Percentiles rank a stretch among this genome's conserved stretches.
Conservation (phyloP, 2,888 invertebrate genomes). For the Drosophila greeni region DNA sequence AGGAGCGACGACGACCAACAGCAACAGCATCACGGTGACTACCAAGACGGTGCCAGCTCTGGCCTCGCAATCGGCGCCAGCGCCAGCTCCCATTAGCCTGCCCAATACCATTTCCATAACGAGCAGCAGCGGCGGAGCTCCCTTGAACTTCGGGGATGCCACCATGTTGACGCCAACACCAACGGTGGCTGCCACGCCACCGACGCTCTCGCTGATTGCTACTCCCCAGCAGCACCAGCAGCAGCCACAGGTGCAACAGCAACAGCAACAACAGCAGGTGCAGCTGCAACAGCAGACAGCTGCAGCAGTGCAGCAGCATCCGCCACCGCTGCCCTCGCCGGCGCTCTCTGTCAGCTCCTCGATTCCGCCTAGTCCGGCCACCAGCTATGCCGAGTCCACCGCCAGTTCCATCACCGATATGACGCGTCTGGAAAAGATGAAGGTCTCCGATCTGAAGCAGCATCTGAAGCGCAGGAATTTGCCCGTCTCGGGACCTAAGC, state of each 20-base stretch:
- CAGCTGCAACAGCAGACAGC: conserved; percentile 15
- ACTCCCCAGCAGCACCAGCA: conserved; percentile 47
- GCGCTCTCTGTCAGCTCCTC: conserved; percentile 80
- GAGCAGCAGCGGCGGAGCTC: conserved; percentile 46
- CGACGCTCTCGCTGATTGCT: conserved; percentile 69
- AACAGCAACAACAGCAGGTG: conserved; percentile 25
- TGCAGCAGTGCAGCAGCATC: conserved; percentile 59
- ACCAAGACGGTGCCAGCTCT: conserved; percentile 64
- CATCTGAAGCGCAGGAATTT: conserved; percentile 95
- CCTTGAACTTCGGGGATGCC: conserved; percentile 49
- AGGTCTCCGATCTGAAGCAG: conserved; percentile 95
- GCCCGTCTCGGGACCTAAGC: conserved; percentile 97
- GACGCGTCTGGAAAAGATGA: conserved; percentile 94
- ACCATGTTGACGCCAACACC: conserved; percentile 33
- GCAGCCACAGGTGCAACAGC: conserved; percentile 23
- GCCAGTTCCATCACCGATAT: conserved; percentile 73
- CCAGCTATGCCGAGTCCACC: conserved; percentile 76
- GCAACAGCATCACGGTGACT: conserved; percentile 60
- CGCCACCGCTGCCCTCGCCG: conserved; percentile 80
- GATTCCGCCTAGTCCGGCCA: conserved; percentile 78
- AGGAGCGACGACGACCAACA: conserved; percentile 20
- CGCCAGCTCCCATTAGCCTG: conserved; percentile 45
- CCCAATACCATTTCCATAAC: conserved; percentile 68
- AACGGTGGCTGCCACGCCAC: conserved; percentile 46
- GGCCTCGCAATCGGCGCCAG: conserved; percentile 39